Percentiles rank a stretch among this genome's conserved stretches.
phyloP scores from a whole-genome alignment of 2,797 vertebrate genomes.

The Polyboroides typus region DNA sequence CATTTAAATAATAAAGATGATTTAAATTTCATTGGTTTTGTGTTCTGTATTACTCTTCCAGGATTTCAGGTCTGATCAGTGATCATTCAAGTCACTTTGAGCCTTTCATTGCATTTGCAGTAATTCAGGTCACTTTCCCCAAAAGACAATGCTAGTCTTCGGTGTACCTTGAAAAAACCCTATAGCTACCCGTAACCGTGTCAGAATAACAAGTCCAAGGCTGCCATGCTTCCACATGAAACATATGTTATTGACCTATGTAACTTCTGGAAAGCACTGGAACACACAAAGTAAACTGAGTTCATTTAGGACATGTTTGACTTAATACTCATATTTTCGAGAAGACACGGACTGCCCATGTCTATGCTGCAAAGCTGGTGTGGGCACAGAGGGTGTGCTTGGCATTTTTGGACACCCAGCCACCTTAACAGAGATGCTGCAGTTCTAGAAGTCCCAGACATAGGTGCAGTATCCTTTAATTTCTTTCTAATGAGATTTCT shows the following conservation, averaged over 20 bases:
- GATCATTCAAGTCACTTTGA: background rate
- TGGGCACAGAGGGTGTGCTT: background rate
- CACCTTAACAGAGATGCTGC: background rate
- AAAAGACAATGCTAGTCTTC: background rate
- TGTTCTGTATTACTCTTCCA: background rate
- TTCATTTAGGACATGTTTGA: background rate
- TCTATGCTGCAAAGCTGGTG: background rate
- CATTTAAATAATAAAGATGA: background rate
- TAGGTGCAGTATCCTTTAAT: background rate
- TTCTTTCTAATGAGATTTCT: slow-evolving; percentile 23
- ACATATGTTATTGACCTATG: background rate
- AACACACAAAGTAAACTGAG: background rate
- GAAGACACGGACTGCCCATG: rapidly evolving
- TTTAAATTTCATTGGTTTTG: background rate
- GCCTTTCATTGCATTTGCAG: background rate
- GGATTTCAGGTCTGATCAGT: background rate
- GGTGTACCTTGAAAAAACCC: background rate
- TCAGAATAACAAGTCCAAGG: background rate
- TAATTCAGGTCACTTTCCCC: background rate
- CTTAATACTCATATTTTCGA: background rate
- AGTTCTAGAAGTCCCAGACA: background rate
- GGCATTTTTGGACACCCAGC: background rate
- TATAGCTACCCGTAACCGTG: background rate
- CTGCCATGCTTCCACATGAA: background rate
- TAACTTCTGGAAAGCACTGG: background rate